These are phyloP conservation scores for Callipepla californica DNA, from an alignment of 2,113 vertebrate species.

Conservation along the genomic window DNA sequence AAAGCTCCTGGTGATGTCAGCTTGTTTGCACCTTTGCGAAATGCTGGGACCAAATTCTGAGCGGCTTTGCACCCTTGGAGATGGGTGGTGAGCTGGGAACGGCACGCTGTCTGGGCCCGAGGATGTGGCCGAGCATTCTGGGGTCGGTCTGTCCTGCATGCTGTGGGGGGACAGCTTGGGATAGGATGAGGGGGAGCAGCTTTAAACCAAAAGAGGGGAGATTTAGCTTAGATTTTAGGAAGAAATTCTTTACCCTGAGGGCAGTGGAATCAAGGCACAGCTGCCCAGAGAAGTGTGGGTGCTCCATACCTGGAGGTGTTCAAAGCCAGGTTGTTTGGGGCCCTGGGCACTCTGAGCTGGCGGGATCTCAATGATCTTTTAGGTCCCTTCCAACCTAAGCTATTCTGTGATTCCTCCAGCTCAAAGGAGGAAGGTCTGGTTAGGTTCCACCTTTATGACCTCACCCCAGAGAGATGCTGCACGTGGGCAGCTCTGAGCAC, in stretches of 20 bases:
- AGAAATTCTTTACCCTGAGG: not conserved
- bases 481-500: not conserved
- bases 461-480: not conserved
- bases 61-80: slow-evolving; percentile 33
- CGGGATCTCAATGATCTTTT: not conserved
- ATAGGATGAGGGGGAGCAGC: not conserved
- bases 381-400: not conserved
- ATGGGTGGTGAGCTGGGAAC: not conserved
- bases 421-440: not conserved
- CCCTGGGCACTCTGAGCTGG: too few relatives aligned
- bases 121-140: not conserved
- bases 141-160: not conserved
- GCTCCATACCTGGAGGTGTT: not conserved
- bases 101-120: slow-evolving; percentile 3
- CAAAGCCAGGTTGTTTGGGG: not conserved
- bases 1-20: slow-evolving; percentile 63
- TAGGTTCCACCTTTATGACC: not conserved
- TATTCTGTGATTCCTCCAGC: not conserved
- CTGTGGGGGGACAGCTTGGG: not conserved
- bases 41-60: slow-evolving; percentile 63
- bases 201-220: not conserved
- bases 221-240: not conserved
- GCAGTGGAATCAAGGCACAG: too few relatives aligned
- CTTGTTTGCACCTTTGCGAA: slow-evolving; percentile 65
- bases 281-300: not conserved